Evolutionary conservation across 2,113 vertebrate genomes (phyloP), one percentile per base, ranked within the genome.

Genomic region (Sebastes fasciatus): DNA sequence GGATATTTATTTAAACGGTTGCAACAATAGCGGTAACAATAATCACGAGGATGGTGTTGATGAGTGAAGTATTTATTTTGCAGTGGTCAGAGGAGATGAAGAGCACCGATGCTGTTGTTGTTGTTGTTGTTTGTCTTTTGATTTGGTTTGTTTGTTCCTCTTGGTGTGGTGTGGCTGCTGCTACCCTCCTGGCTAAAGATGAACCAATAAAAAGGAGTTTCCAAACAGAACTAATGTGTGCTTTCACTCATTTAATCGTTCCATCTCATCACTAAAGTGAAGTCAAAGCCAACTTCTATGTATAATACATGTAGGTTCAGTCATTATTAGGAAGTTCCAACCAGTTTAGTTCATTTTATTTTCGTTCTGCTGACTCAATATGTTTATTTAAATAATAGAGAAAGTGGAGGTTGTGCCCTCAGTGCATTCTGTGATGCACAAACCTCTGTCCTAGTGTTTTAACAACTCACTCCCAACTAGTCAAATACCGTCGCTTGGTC

Each of bases 1-100:
- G 88, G 78, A 19, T 94, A 93, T 95, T 96, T 95, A 95, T 95
- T 95, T 95, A 79, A 91, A 91, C 51, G 86, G 89, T 92, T 91
- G 89, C 85, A 23, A 91, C 87, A 84, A 86, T 80, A 84, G 80
- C 79, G 57, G 68, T 6, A 43, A 78, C 71, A 79, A 23, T 71
- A 58, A 77, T 58, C 66, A 67, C 9, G 63, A 57, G 52, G 82
- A 79, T 45, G 86, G 46, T 12, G 77, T 64, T 26, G 77, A 81
- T n/a, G 83, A 72, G 46, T 67, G 71, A 49, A 45, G 89, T 95
- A 95, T 95, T 96, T 95, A 95, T 95, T 96, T 94, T 89, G 60
- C 79, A 89, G 89, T 66, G 76, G 75, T 91, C 77, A 86, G 75
- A 86, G 78, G 84, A 87, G 86, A 85, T 74, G 87, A 92, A 52